phyloP scores from a whole-genome alignment of 2,113 vertebrate species.

The Hemichromis elongatus region DNA sequence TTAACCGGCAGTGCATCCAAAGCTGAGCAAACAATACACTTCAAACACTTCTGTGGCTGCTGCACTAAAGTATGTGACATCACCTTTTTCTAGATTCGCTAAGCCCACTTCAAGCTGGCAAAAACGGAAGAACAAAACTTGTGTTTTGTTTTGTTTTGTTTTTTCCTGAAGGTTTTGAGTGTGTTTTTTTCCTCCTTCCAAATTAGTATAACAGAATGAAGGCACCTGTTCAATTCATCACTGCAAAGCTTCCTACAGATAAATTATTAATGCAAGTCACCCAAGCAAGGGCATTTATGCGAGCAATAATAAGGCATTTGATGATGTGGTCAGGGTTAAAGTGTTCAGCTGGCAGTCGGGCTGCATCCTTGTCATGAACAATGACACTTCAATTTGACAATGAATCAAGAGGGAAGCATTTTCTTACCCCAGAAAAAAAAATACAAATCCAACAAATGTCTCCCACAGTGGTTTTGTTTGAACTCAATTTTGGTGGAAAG shows the following conservation, averaged over 20 bases:
- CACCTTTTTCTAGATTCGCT: not conserved
- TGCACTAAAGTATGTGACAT: not conserved
- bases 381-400: conserved; percentile 42
- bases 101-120: not conserved
- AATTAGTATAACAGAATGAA: not conserved
- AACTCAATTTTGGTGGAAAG: conserved; percentile 46
- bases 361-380: conserved; percentile 18
- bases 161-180: not conserved
- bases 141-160: not conserved
- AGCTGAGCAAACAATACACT: not conserved
- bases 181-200: not conserved
- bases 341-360: conserved; percentile 4
- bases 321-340: conserved; percentile 32
- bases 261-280: conserved; percentile 24
- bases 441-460: conserved; percentile 20
- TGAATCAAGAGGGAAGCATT: conserved; percentile 45
- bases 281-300: conserved; percentile 19
- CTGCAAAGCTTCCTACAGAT: conserved; percentile 5
- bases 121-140: not conserved
- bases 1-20: not conserved
- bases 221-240: conserved; percentile 16
- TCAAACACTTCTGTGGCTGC: not conserved
- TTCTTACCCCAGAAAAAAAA: conserved; percentile 6
- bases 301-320: conserved; percentile 33
- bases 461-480: conserved; percentile 30